Percentiles rank a stretch among this genome's conserved stretches.
phyloP scores from a whole-genome alignment of 2,113 vertebrate genomes.

The Tympanuchus pallidicinctus region DNA sequence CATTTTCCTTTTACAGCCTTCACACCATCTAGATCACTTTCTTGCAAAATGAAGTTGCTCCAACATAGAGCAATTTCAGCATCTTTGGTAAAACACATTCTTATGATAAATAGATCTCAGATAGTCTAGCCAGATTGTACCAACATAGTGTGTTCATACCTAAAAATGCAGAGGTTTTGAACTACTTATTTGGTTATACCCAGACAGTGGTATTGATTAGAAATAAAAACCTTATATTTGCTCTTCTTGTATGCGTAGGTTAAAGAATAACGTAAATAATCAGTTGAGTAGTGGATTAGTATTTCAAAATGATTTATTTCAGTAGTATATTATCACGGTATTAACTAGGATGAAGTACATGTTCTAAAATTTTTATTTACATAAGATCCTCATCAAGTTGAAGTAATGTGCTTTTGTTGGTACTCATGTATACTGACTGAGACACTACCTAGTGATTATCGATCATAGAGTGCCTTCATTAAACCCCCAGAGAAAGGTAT shows the following conservation, averaged over 20 bases:
- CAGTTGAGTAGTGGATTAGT: not conserved
- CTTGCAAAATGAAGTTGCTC: not conserved
- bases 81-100: not conserved
- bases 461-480: not conserved
- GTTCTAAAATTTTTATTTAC: not conserved
- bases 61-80: not conserved
- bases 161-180: not conserved
- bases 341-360: not conserved
- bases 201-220: not conserved
- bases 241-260: not conserved
- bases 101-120: not conserved
- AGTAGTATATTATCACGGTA: not conserved
- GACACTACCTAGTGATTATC: not conserved
- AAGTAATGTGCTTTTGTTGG: not conserved
- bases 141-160: not conserved
- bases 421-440: not conserved
- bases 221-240: not conserved
- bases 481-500: not conserved
- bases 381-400: not conserved
- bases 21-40: not conserved
- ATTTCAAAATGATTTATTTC: conserved; percentile 6
- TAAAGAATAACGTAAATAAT: not conserved
- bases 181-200: not conserved
- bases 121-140: not conserved
- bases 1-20: conserved; percentile 35